A percentile compares a stretch with the other conserved stretches of the same genome.
These are phyloP conservation scores for Salvelinus namaycush DNA, from an alignment of 2,113 vertebrate species.

Conservation along the genomic window DNA sequence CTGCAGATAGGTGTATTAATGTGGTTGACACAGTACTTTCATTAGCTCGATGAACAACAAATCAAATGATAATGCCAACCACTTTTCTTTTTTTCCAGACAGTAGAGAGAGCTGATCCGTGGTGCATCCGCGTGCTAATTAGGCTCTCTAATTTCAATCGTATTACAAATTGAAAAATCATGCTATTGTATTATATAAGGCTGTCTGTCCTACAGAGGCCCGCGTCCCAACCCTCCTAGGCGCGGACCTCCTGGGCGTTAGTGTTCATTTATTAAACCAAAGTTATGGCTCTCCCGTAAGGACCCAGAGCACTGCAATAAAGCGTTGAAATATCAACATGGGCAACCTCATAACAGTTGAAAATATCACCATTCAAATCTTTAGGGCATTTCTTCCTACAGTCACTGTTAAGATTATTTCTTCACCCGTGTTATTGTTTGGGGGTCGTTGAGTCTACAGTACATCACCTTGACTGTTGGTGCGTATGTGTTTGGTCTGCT, in stretches of 20 bases:
- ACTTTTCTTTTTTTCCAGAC: constrained; percentile 24
- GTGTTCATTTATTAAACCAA: not conserved
- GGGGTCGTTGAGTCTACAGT: constrained; percentile 4
- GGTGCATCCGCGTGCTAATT: constrained; percentile 32
- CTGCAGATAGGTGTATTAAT: constrained; percentile 28
- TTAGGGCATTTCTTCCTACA: not conserved
- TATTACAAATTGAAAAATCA: constrained; percentile 64
- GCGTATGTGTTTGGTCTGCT: constrained; percentile 13
- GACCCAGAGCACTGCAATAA: not conserved
- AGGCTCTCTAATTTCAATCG: constrained; percentile 50
- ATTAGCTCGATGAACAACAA: constrained; percentile 37
- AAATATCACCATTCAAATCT: not conserved
- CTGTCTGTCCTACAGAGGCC: not conserved
- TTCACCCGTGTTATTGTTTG: constrained; percentile 5
- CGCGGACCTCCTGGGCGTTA: not conserved
- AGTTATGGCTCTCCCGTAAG: not conserved
- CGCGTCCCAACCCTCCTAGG: not conserved
- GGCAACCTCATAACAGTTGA: not conserved
- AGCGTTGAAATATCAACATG: too few relatives aligned
- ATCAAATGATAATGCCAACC: constrained; percentile 16
- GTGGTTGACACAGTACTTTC: constrained; percentile 29
- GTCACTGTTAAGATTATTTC: constrained; percentile 3
- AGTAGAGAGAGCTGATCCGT: not conserved
- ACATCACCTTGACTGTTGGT: constrained; percentile 12
- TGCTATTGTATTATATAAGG: not conserved